Conservation (phyloP, 2,113 vertebrate species). For the Myotis lucifugus region DNA sequence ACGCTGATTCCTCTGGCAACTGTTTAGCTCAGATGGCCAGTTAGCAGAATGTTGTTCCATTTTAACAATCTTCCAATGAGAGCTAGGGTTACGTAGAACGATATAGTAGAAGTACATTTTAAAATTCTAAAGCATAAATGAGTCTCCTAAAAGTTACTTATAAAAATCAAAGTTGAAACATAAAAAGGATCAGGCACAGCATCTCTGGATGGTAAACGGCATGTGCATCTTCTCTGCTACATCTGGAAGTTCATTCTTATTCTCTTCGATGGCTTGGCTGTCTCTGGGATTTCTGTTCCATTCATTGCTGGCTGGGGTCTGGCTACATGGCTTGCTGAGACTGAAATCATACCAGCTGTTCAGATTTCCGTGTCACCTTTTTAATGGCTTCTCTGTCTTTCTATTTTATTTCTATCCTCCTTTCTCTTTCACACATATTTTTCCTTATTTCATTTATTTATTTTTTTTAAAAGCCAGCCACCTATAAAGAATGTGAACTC, state of each 20-base stretch:
- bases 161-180: neutral
- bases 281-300: neutral
- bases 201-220: neutral
- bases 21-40: neutral
- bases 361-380: slow-evolving; percentile 37
- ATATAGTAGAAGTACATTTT: neutral
- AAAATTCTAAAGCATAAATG: neutral
- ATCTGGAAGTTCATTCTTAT: neutral
- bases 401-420: neutral
- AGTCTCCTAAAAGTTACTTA: neutral
- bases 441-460: neutral
- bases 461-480: slow-evolving; percentile 1
- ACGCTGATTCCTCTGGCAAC: neutral
- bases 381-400: slow-evolving; percentile 42
- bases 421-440: neutral
- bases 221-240: neutral
- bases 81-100: neutral
- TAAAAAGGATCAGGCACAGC: neutral
- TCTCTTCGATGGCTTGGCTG: neutral
- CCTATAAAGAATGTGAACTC: slow-evolving; percentile 64
- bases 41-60: neutral
- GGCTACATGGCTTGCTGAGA: slow-evolving; percentile 14
- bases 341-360: slow-evolving; percentile 31
- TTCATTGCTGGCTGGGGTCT: neutral
- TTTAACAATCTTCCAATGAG: neutral